phyloP scores from a whole-genome alignment of 2,888 invertebrate genomes.

The Dione juno region DNA sequence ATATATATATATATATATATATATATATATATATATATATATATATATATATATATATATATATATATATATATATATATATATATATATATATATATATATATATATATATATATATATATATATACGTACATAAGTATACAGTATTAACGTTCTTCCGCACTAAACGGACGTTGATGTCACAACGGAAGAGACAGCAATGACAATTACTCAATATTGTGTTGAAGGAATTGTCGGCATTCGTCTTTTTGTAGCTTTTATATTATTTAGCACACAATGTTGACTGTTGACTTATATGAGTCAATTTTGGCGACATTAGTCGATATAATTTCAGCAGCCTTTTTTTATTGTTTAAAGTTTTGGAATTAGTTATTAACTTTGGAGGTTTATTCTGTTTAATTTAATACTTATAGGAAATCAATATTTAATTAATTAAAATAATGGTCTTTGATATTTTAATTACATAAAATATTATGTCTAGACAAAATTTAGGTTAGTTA shows the following conservation, averaged over 20 bases:
- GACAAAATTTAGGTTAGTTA: too few species aligned
- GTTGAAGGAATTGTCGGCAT: slow-evolving; percentile 15
- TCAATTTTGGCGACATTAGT: too few species aligned
- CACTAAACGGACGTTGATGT: slow-evolving; percentile 22
- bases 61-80: neutral
- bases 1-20: neutral
- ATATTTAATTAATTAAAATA: too few species aligned
- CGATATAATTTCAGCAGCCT: too few species aligned
- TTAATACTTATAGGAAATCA: too few species aligned
- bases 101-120: neutral
- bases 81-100: neutral
- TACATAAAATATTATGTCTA: too few species aligned
- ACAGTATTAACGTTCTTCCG: slow-evolving; percentile 4
- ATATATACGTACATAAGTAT: neutral
- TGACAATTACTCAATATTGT: slow-evolving; percentile 10
- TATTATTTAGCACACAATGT: neutral
- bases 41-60: neutral
- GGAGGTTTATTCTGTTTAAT: too few species aligned
- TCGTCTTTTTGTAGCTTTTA: slow-evolving; percentile 1
- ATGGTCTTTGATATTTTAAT: too few species aligned
- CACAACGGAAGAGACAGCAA: slow-evolving; percentile 21
- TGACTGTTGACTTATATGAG: too few species aligned
- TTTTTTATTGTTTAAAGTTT: too few species aligned
- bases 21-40: neutral
- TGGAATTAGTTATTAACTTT: too few species aligned